A percentile compares a stretch with the other conserved stretches of the same genome.
Evolutionary conservation across 1,140 invertebrate genomes (phyloP).

Genomic region (Bombus waltoni): DNA sequence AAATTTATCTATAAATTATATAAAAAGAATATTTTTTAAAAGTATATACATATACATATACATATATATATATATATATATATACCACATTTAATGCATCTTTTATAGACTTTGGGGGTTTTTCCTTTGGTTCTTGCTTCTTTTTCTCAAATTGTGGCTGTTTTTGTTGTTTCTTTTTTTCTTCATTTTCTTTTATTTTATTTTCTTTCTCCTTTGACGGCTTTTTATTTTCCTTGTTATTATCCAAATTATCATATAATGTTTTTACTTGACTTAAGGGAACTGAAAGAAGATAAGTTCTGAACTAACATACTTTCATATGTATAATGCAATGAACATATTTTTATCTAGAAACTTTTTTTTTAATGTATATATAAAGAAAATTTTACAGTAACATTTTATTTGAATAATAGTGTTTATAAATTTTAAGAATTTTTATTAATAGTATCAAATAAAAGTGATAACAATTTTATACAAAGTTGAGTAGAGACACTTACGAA

Average conservation of each 20-base stretch:
- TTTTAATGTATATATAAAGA: not conserved
- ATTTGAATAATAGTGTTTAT: not conserved
- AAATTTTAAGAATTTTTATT: not conserved
- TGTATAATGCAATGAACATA: not conserved
- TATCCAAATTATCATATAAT: not conserved
- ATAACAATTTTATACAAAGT: constrained; percentile 18
- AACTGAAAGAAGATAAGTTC: not conserved
- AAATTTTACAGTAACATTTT: not conserved
- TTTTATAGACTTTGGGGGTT: constrained; percentile 87
- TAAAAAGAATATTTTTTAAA: constrained; percentile 15
- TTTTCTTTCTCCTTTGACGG: constrained; percentile 77
- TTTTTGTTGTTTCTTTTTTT: constrained; percentile 76
- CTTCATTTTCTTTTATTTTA: constrained; percentile 82
- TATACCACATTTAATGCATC: constrained; percentile 85
- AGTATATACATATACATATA: not conserved
- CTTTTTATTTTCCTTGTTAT: constrained; percentile 79
- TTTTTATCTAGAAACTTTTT: not conserved
- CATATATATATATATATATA: constrained; percentile 46
- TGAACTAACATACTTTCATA: constrained; percentile 19
- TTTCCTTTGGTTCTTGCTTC: constrained; percentile 80
- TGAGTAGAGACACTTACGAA: constrained; percentile 81
- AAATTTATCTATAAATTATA: constrained; percentile 31
- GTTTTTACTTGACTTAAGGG: not conserved
- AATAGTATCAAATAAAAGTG: not conserved
- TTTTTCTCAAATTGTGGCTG: constrained; percentile 75